Evolutionary conservation across 2,797 vertebrate species (phyloP), one percentile per base, ranked within the genome.

Genomic region (Acanthiza pusilla): DNA sequence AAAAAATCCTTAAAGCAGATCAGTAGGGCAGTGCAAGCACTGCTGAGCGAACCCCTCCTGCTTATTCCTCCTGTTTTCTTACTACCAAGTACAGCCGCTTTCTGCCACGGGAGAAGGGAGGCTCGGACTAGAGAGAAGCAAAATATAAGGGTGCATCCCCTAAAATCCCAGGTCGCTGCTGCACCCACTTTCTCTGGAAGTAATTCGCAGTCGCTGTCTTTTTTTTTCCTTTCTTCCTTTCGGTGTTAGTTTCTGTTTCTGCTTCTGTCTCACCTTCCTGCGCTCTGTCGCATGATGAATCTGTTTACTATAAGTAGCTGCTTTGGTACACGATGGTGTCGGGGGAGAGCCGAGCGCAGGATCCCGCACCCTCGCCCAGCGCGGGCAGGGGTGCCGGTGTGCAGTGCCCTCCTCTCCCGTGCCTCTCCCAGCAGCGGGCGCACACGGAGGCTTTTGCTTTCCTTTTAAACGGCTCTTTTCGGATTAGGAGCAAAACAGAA

Each of bases 151-250:
- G 58, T 72, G 87, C 94, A 87, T 79, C 71, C 77, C 80, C 85
- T 88, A 73, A 86, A 85, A 94, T 75, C 89, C 74, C 62, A 65
- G 78, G 54, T 66, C 91, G 75, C 73, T 76, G 82, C 80, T 47
- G 81, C 89, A 89, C 66, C 95, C 94, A 92, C 90, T 93, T 80
- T 92, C 90, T 94, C 82, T 84, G 88, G 55, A 92, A 93, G 83
- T 82, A 67, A 91, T 94, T 90, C 57, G 38, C 89, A 53, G 88
- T 40, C 58, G 22, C 61, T 51, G 58, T 30, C 8, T 42, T 62
- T 11, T 91, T 48, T 8, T 40, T 36, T 5, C 22, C 42, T n/a
- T 34, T 51, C 89, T 87, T 92, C 92, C 76, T 75, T 84, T 68
- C 70, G 32, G 30, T 17, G 48, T 53, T 76, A 74, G 66, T 82